phyloP scores from a whole-genome alignment of 2,888 invertebrate species.

The Acheta domesticus region DNA sequence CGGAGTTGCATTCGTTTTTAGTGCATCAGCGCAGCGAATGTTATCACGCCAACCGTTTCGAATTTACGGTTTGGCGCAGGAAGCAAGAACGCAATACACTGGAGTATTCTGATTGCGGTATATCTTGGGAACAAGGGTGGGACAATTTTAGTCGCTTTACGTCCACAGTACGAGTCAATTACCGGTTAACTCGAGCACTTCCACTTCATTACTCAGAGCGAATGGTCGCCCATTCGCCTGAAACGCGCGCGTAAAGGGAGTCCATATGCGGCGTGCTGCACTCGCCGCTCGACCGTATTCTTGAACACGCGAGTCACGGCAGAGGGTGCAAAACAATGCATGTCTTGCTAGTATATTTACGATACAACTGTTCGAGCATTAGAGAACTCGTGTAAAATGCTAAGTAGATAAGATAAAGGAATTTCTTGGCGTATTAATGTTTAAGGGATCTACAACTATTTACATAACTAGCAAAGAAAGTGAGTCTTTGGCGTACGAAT shows the following conservation, averaged over 20 bases:
- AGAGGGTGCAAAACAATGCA: neutral
- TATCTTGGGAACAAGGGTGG: neutral
- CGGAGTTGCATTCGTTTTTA: too few relatives aligned
- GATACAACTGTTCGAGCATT: too few relatives aligned
- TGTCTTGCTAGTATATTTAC: neutral
- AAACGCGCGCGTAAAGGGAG: neutral
- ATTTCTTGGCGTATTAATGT: too few relatives aligned
- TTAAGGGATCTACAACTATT: too few relatives aligned
- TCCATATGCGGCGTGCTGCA: neutral
- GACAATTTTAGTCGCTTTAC: neutral
- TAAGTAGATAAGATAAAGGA: too few relatives aligned
- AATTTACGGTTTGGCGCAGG: too few relatives aligned
- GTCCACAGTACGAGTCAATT: neutral
- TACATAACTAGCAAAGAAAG: too few relatives aligned
- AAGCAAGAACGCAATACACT: too few relatives aligned
- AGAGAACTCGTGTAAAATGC: too few relatives aligned
- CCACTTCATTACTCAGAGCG: conserved; percentile 2
- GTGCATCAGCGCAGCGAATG: too few relatives aligned
- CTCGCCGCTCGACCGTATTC: neutral
- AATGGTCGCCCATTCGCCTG: neutral
- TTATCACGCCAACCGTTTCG: too few relatives aligned
- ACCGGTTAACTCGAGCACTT: neutral
- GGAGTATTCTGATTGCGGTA: neutral
- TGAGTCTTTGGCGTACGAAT: too few relatives aligned
- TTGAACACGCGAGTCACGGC: neutral